A percentile compares a stretch with the other conserved stretches of the same genome.
Conservation (phyloP, 1,140 invertebrate genomes). For the Coelopa frigida region DNA sequence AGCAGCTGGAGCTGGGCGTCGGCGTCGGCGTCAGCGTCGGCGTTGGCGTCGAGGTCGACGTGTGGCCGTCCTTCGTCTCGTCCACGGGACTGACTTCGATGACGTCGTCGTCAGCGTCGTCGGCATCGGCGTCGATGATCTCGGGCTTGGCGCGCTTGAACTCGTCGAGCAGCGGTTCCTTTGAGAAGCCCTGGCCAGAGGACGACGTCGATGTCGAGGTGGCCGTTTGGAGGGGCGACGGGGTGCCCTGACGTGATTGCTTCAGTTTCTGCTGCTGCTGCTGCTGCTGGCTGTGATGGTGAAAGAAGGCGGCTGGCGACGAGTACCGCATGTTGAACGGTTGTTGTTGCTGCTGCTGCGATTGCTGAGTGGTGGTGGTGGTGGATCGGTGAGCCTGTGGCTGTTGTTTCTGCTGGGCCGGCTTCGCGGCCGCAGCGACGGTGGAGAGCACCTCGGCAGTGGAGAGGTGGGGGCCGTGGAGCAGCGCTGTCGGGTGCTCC, state of each 20-base stretch:
- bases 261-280: constrained; percentile 24
- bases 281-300: constrained; percentile 17
- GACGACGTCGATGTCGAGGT: constrained; percentile 10
- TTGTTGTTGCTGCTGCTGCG: constrained; percentile 12
- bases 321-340: constrained; percentile 16
- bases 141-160: constrained; percentile 5
- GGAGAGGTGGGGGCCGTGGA: constrained; percentile 19
- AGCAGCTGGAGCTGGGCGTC: constrained; percentile 14
- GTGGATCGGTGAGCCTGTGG: constrained; percentile 16
- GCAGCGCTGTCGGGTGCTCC: constrained; percentile 16
- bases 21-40: constrained; percentile 16
- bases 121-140: background rate
- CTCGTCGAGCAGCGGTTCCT: constrained; percentile 11
- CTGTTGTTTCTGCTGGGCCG: constrained; percentile 7
- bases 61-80: background rate
- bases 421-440: constrained; percentile 3
- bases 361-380: constrained; percentile 26
- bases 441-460: constrained; percentile 22
- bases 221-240: constrained; percentile 36
- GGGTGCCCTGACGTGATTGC: constrained; percentile 16
- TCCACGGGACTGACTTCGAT: constrained; percentile 25
- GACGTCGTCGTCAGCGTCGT: constrained; percentile 32
- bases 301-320: constrained; percentile 13
- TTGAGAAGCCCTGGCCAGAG: constrained; percentile 2
- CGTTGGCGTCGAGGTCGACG: background rate